Evolutionary conservation across 1,140 invertebrate genomes (phyloP).

Genomic region (Halesus radiatus): DNA sequence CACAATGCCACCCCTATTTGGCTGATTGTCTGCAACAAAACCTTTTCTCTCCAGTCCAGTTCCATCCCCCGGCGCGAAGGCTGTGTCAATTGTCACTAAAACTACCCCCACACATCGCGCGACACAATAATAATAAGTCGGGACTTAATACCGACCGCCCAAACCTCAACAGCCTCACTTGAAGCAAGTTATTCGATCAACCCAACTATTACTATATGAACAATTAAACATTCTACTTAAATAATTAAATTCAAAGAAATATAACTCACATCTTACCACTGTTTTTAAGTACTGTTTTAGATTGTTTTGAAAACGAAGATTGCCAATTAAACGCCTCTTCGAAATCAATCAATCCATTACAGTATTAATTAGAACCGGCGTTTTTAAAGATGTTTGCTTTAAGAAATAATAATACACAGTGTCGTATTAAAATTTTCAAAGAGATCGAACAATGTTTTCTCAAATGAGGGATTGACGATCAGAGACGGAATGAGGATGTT

Average conservation of each 20-base stretch:
- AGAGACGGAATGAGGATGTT: neutral
- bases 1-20: slow-evolving; percentile 26
- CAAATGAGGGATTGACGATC: neutral
- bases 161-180: too few species aligned
- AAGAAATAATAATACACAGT: neutral
- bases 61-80: neutral
- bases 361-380: too few species aligned
- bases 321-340: too few species aligned
- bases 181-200: neutral
- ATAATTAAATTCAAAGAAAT: too few species aligned
- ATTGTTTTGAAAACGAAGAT: too few species aligned
- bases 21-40: slow-evolving; percentile 34
- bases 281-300: too few species aligned
- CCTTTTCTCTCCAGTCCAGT: slow-evolving; percentile 6
- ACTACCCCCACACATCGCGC: neutral
- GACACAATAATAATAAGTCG: neutral
- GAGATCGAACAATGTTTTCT: neutral
- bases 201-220: neutral
- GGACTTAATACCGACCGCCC: neutral
- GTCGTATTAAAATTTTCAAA: neutral
- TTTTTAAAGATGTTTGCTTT: neutral
- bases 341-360: too few species aligned
- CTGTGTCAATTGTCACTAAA: slow-evolving; percentile 17
- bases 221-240: too few species aligned
- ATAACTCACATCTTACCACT: too few species aligned